A percentile compares a stretch with the other conserved stretches of the same genome.
Evolutionary conservation across 1,140 invertebrate genomes (phyloP).

Genomic region (Bombyx mandarina): DNA sequence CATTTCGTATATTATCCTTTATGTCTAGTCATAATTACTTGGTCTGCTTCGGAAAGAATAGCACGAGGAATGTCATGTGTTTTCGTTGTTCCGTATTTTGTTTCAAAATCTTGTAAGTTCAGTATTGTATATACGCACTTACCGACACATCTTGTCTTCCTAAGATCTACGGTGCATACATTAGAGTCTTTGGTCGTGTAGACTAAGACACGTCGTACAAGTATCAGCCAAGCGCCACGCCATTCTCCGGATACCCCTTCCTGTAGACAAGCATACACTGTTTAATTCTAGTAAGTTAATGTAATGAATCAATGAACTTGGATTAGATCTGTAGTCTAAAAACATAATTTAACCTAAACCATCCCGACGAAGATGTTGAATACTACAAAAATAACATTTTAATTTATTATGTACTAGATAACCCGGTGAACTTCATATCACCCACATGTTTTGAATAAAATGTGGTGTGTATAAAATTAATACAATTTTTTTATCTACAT

Average conservation of each 20-base stretch:
- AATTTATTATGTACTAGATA: too few species aligned
- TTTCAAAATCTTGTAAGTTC: too few species aligned
- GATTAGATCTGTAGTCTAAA: not conserved
- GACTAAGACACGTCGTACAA: conserved; percentile 78
- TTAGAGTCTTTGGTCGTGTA: conserved; percentile 73
- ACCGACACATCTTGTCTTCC: conserved; percentile 87
- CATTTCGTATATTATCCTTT: too few species aligned
- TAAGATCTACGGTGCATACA: conserved; percentile 78
- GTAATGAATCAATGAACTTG: conserved; percentile 75
- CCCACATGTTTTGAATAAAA: too few species aligned
- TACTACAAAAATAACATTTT: too few species aligned
- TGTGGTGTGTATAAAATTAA: too few species aligned
- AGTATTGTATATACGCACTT: conserved; percentile 27
- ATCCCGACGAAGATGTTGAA: too few species aligned
- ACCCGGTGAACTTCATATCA: too few species aligned
- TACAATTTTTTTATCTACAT: too few species aligned
- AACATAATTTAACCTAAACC: not conserved
- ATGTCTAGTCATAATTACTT: too few species aligned
- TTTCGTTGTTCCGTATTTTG: not conserved
- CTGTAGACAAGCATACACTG: conserved; percentile 17
- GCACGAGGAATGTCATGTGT: not conserved
- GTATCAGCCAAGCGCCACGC: conserved; percentile 83
- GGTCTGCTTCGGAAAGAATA: too few species aligned
- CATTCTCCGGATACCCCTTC: conserved; percentile 71
- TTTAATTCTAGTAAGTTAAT: conserved; percentile 31